phyloP scores from a whole-genome alignment of 1,140 invertebrate species.

The Saccostrea cuccullata region DNA sequence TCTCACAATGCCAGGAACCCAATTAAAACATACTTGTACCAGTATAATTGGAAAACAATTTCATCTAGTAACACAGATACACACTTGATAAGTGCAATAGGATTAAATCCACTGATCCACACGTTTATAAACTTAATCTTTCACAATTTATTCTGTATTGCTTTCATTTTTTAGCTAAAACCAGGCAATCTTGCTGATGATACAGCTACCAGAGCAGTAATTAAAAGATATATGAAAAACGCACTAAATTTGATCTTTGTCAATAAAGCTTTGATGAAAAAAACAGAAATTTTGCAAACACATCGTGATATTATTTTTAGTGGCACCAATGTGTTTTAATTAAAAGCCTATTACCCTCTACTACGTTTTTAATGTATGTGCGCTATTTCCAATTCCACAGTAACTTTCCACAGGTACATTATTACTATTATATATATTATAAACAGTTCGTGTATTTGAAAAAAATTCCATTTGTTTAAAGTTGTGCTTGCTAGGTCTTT shows the following conservation, averaged over 20 bases:
- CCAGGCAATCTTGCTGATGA: neutral
- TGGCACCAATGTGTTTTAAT: conserved; percentile 96
- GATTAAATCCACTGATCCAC: neutral
- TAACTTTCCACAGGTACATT: conserved; percentile 88
- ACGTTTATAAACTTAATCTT: neutral
- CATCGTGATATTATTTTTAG: conserved; percentile 79
- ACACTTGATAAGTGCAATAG: neutral
- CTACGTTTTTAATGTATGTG: conserved; percentile 93
- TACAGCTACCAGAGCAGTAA: neutral
- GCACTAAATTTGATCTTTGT: neutral
- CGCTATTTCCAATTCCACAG: conserved; percentile 93
- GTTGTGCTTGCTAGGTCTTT: no score
- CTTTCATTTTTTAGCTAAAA: neutral
- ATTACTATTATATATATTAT: conserved; percentile 69
- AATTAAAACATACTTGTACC: no score
- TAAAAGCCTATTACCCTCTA: conserved; percentile 92
- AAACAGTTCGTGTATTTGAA: no score
- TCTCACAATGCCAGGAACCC: no score
- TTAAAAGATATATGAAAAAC: neutral
- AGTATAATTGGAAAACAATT: neutral
- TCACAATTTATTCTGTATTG: neutral
- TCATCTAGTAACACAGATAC: neutral
- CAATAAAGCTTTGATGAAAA: neutral
- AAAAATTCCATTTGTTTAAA: no score
- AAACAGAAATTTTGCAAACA: neutral